Percentiles rank a stretch among this genome's conserved stretches.
phyloP scores from a whole-genome alignment of 1,140 invertebrate genomes.

The Listronotus oregonensis region DNA sequence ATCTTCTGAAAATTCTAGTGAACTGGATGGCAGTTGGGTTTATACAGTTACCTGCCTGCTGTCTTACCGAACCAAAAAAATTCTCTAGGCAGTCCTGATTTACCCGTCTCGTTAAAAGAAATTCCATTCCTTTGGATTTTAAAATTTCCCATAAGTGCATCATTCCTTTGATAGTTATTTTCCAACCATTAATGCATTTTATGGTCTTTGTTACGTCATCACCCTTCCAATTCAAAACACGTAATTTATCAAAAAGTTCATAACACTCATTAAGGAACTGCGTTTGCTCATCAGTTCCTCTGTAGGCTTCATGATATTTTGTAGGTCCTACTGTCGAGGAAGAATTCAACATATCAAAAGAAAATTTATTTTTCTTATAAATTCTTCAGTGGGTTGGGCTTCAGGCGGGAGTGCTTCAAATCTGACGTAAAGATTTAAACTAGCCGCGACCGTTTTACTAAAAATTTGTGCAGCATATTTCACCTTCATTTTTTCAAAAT shows the following conservation, averaged over 20 bases:
- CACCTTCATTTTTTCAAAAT: constrained; percentile 36
- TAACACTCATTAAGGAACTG: constrained; percentile 2
- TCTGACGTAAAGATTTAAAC: constrained; percentile 18
- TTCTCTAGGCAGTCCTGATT: constrained; percentile 26
- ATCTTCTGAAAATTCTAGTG: constrained; percentile 22
- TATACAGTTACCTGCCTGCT: constrained; percentile 16
- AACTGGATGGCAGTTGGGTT: constrained; percentile 28
- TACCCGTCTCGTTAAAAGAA: constrained; percentile 11
- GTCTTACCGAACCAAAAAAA: constrained; percentile 22
- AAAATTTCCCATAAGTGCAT: not conserved
- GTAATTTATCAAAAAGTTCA: not conserved
- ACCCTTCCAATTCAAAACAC: no score
- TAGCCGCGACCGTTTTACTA: constrained; percentile 24
- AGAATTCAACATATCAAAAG: constrained; percentile 35
- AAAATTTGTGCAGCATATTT: constrained; percentile 32
- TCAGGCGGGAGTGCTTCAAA: not conserved
- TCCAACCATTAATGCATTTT: not conserved
- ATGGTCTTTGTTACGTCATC: not conserved
- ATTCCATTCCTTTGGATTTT: not conserved
- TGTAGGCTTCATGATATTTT: constrained; percentile 7
- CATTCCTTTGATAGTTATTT: not conserved
- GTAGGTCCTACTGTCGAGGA: not conserved
- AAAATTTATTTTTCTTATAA: constrained; percentile 21
- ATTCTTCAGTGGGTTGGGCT: constrained; percentile 14
- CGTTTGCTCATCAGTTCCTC: constrained; percentile 4